A percentile compares a stretch with the other conserved stretches of the same genome.
These are phyloP conservation scores for Pseudorhombus dupliciocellatus DNA, from an alignment of 2,113 vertebrate genomes.

Conservation along the genomic window DNA sequence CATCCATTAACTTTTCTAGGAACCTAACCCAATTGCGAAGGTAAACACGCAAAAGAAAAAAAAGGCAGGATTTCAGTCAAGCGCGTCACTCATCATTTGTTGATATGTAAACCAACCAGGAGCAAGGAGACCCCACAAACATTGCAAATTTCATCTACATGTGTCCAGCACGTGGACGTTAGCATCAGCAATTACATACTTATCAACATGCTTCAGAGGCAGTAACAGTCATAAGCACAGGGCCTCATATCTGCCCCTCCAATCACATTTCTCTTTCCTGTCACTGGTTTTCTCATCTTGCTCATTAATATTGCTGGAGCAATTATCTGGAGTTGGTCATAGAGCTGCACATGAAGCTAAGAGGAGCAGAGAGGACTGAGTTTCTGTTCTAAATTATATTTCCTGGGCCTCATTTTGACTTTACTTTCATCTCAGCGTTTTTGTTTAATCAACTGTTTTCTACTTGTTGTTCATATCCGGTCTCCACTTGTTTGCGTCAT, in stretches of 20 bases:
- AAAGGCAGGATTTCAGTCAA: constrained; percentile 42
- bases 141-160: constrained; percentile 62
- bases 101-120: constrained; percentile 33
- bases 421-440: constrained; percentile 69
- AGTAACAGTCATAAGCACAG: constrained; percentile 39
- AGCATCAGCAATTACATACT: constrained; percentile 73
- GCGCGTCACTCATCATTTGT: constrained; percentile 43
- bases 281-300: constrained; percentile 65
- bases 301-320: constrained; percentile 66
- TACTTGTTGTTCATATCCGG: constrained; percentile 54
- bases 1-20: neutral
- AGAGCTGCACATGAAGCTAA: constrained; percentile 41
- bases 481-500: constrained; percentile 11
- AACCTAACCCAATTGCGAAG: too few relatives aligned
- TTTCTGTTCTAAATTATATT: constrained; percentile 66
- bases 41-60: constrained; percentile 21
- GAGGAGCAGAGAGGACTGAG: constrained; percentile 57
- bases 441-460: constrained; percentile 51
- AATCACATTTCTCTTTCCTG: constrained; percentile 69
- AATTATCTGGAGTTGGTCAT: constrained; percentile 12
- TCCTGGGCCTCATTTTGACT: constrained; percentile 68
- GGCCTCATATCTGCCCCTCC: constrained; percentile 64
- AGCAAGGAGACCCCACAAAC: constrained; percentile 43
- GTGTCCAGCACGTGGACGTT: constrained; percentile 66
- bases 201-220: constrained; percentile 73